Conservation (phyloP, 2,113 vertebrate species). For the Hippopotamus amphibius region DNA sequence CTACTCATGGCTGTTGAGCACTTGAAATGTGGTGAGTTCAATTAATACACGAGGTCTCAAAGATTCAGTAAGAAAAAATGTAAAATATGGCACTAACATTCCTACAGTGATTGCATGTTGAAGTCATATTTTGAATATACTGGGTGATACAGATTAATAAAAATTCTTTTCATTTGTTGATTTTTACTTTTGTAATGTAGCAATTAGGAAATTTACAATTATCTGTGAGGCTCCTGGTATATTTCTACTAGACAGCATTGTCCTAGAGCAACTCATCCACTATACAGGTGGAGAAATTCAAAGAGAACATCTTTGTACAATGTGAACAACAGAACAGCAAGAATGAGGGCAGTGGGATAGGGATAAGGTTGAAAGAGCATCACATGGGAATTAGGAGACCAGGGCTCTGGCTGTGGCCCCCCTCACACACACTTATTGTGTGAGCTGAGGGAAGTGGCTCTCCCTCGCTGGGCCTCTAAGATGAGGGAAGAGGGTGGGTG, state of each 20-base stretch:
- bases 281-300: background rate
- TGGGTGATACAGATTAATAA: background rate
- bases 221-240: background rate
- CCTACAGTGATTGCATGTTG: too few species aligned
- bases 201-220: background rate
- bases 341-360: fast-evolving
- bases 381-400: background rate
- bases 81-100: background rate
- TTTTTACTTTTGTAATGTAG: background rate
- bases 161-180: background rate
- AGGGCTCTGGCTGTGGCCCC: background rate
- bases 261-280: background rate
- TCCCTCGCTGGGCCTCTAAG: background rate
- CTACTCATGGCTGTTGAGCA: fast-evolving
- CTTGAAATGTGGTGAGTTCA: background rate
- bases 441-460: background rate
- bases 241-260: background rate
- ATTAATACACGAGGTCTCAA: background rate
- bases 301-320: background rate
- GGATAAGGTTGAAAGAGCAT: background rate
- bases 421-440: background rate
- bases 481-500: background rate
- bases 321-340: background rate
- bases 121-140: background rate
- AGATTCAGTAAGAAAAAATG: background rate